Conservation (phyloP, 2,888 invertebrate species). For the Pyrrhosoma nymphula region DNA sequence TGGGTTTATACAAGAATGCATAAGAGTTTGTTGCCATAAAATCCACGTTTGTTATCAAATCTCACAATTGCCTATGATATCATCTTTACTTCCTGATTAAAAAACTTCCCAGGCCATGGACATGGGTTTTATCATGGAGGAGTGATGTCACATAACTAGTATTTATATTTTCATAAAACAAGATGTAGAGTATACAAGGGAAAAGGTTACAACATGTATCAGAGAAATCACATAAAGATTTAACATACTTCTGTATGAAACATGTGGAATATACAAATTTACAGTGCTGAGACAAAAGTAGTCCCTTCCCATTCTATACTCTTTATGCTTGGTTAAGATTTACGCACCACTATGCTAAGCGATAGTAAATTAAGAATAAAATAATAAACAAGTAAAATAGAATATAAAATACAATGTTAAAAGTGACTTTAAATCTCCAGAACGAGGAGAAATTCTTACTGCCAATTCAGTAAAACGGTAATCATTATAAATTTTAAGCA, state of each 20-base stretch:
- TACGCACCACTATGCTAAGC: neutral
- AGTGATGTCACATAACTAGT: neutral
- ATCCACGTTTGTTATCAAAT: no score
- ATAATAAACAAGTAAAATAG: neutral
- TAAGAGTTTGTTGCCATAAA: no score
- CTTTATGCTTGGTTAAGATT: neutral
- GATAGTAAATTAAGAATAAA: neutral
- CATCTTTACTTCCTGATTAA: no score
- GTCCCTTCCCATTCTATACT: neutral
- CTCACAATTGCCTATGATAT: no score
- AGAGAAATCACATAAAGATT: conserved; percentile 6
- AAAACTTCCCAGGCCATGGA: no score
- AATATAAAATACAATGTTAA: neutral
- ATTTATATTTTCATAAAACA: neutral
- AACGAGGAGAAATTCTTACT: neutral
- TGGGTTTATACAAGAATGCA: no score
- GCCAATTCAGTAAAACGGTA: neutral
- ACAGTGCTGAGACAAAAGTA: neutral
- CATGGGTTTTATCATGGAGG: no score
- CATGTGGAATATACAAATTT: neutral
- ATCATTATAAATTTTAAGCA: neutral
- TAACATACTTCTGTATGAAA: neutral
- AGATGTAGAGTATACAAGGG: neutral
- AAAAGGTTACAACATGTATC: neutral
- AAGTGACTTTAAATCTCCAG: neutral